These are phyloP conservation scores for Nomada ferruginata DNA, from an alignment of 2,888 invertebrate genomes.

Conservation along the genomic window DNA sequence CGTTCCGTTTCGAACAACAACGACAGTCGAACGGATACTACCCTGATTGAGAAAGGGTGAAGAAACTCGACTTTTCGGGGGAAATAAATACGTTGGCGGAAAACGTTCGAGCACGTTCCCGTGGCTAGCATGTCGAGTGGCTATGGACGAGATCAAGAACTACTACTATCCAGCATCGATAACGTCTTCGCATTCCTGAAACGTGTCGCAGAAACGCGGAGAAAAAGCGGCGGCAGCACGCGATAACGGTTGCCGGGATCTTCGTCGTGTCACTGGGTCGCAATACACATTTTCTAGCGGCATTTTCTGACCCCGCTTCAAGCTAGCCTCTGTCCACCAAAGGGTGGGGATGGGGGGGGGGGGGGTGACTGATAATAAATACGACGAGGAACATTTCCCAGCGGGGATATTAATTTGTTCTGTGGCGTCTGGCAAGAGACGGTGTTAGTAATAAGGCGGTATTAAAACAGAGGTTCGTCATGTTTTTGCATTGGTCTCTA, in stretches of 20 bases:
- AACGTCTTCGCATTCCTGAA: conserved; percentile 62
- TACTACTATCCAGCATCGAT: conserved; percentile 55
- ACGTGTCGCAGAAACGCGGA: conserved; percentile 58
- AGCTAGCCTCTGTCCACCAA: background rate
- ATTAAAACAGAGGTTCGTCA: no score
- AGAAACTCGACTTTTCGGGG: background rate
- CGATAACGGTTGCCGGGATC: conserved; percentile 66
- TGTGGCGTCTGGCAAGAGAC: background rate
- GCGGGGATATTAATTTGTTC: conserved; percentile 51
- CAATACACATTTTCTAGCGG: conserved; percentile 66
- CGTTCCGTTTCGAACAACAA: no score
- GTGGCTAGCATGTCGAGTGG: conserved; percentile 23
- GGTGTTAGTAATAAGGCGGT: no score
- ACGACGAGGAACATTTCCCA: conserved; percentile 45
- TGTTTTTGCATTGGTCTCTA: no score
- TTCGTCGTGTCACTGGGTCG: conserved; percentile 63
- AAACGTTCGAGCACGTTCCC: background rate
- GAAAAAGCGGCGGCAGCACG: conserved; percentile 53
- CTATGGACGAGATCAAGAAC: conserved; percentile 47
- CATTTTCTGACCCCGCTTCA: conserved; percentile 42
- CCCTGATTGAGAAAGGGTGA: background rate
- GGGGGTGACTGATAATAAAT: conserved; percentile 46
- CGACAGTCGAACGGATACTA: no score
- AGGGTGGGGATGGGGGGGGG: no score
- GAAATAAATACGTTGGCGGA: background rate